Base-by-base conservation (phyloP, 2,888 invertebrate species). In the Acanthosepion pharaonis region DNA sequence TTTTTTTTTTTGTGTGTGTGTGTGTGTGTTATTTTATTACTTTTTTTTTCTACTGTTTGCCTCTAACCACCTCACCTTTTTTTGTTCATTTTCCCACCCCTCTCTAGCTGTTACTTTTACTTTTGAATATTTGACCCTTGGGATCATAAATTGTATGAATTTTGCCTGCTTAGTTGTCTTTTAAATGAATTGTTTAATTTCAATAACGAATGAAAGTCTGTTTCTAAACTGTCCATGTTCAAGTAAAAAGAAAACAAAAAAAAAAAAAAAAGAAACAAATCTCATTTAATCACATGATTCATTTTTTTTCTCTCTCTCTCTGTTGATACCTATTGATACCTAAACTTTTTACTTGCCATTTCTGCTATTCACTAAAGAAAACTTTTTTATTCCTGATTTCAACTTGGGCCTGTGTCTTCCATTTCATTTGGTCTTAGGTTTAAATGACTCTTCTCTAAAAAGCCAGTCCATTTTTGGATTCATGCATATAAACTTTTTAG, bases 391-490 rank as follows among this genome's bases (percentile, higher is more conserved):
- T 23, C 59, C 59, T 23, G 59, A 78, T 78, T 78, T 78, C 33
- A 9, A 78, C 33, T 78, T 78, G n/a, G n/a, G n/a, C n/a, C 33
- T n/a, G n/a, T 78, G n/a, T 78, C n/a, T 78, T 78, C 78, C 78
- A 78, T 78, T 78, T 78, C 78, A 78, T 78, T 78, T 78, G n/a
- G 78, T n/a, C n/a, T 78, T 78, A 33, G 78, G 78, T 78, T 78
- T 78, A 78, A n/a, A 78, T 15, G 5, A 78, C n/a, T 78, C 78
- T 78, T 78, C 78, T n/a, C 78, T 78, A 78, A 78, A n/a, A 78
- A 78, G 78, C 78, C 78, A 78, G 78, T n/a, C 78, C n/a, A 78
- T 11, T 78, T 78, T 78, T 78, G 78, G n/a, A 78, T 78, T 15
- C n/a, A 78, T 78, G 18, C 78, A n/a, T 11, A 78, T 15, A 78